phyloP scores from a whole-genome alignment of 2,888 invertebrate species.

The Lamproptera curius region DNA sequence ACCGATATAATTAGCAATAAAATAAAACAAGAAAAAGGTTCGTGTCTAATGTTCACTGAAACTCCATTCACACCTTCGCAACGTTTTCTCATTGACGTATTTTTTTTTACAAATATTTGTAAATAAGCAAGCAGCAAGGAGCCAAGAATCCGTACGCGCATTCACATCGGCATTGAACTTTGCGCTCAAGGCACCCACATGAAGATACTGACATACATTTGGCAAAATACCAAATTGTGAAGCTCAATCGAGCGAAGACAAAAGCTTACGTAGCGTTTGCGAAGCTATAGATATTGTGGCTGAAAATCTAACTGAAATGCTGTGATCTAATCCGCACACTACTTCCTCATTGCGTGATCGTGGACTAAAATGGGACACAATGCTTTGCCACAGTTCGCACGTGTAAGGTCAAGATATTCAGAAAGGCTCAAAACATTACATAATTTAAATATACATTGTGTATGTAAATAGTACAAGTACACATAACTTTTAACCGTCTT shows the following conservation, averaged over 20 bases:
- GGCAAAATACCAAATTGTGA: slow-evolving; percentile 56
- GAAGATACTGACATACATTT: slow-evolving; percentile 49
- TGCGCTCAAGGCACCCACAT: slow-evolving; percentile 30
- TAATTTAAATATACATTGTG: too few species aligned
- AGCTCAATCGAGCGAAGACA: slow-evolving; percentile 24
- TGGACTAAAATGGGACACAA: too few species aligned
- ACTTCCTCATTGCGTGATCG: slow-evolving; percentile 58
- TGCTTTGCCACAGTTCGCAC: too few species aligned
- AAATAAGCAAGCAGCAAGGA: slow-evolving; percentile 23
- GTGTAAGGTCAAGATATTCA: too few species aligned
- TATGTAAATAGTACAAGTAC: slow-evolving; percentile 24
- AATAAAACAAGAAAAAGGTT: too few species aligned
- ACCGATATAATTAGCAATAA: too few species aligned
- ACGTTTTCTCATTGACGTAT: slow-evolving; percentile 18
- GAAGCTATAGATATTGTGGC: slow-evolving; percentile 15
- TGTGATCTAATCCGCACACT: slow-evolving; percentile 16
- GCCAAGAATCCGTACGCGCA: slow-evolving; percentile 30
- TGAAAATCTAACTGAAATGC: slow-evolving; percentile 12
- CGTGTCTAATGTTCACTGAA: too few species aligned
- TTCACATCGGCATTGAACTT: slow-evolving; percentile 61
- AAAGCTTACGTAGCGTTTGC: slow-evolving; percentile 20
- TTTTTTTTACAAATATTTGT: slow-evolving; percentile 10
- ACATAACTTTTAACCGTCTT: neutral
- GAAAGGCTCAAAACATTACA: too few species aligned
- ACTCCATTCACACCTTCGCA: slow-evolving; percentile 20